These are phyloP conservation scores for Portevinia maculata DNA, from an alignment of 2,888 invertebrate genomes.

Conservation along the genomic window DNA sequence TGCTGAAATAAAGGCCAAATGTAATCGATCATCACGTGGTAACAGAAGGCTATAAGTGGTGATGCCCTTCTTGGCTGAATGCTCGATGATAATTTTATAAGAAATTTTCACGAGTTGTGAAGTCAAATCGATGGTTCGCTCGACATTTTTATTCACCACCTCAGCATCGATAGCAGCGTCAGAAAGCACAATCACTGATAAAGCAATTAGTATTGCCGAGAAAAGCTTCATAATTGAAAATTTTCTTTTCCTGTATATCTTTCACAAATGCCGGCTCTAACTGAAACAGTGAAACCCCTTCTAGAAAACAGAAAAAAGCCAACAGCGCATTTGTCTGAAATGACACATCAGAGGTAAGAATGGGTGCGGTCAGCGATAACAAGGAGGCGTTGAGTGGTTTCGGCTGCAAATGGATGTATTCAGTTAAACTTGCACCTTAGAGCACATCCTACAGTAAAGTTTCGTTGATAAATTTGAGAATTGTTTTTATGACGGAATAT, in stretches of 20 bases:
- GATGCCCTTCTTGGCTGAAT: slow-evolving; percentile 89
- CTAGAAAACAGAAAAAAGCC: slow-evolving; percentile 62
- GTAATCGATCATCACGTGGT: slow-evolving; percentile 84
- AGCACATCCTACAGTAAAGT: no score
- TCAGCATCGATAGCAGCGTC: slow-evolving; percentile 84
- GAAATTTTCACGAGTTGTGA: slow-evolving; percentile 94
- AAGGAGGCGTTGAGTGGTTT: background rate
- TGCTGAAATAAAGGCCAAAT: slow-evolving; percentile 90
- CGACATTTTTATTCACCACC: slow-evolving; percentile 90
- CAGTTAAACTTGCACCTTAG: background rate
- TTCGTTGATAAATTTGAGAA: no score
- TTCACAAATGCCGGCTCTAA: slow-evolving; percentile 61
- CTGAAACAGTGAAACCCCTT: slow-evolving; percentile 10
- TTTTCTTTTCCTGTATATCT: slow-evolving; percentile 30
- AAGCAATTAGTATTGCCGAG: slow-evolving; percentile 32
- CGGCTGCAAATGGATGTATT: background rate
- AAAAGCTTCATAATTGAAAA: slow-evolving; percentile 39
- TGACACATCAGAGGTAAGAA: slow-evolving; percentile 62
- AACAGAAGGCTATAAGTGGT: slow-evolving; percentile 88
- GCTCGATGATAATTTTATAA: slow-evolving; percentile 92
- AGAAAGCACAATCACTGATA: slow-evolving; percentile 36
- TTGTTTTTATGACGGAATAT: no score
- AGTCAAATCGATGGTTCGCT: slow-evolving; percentile 92
- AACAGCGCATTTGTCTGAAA: slow-evolving; percentile 59
- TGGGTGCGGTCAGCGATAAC: slow-evolving; percentile 8